Evolutionary conservation across 2,888 invertebrate species (phyloP), one percentile per base, ranked within the genome.

Genomic region (Andrena marginata): DNA sequence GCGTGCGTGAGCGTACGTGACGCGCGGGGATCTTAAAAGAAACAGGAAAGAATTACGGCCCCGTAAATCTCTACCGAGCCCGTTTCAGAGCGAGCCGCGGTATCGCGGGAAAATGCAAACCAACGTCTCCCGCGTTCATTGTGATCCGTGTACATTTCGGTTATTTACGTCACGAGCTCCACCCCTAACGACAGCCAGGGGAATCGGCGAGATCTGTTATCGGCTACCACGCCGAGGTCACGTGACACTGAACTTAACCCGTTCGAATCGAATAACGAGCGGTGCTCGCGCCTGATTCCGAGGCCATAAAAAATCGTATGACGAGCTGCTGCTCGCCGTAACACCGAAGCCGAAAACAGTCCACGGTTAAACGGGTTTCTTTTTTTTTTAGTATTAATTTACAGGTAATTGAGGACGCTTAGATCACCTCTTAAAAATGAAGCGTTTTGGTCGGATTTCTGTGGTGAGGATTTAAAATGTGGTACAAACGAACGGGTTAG

Each of bases 21-120:
- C 48, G 29, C 62, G 23, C 23, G 33, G 26, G 79, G 35, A 73
- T 72, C 76, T 84, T 69, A 74, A 74, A 74, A 80, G 84, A 70
- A 84, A 56, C 71, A 60, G 84, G 73, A 70, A 80, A 80, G 77
- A 84, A 84, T 84, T 84, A 84, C 84, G 76, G 49, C 84, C 79
- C 73, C 76, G 75, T 84, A 84, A 79, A 83, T 79, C 84, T 76
- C 71, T 49, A 54, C 54, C 33, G 49, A 56, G 48, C 56, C 84
- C 68, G 62, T 83, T 72, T 64, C 72, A 84, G 68, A 76, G 69
- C 72, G 67, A 74, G 77, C 69, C 67, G 67, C 70, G 23, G 62
- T 67, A 62, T 59, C 54, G 68, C 56, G 63, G 62, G 73, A 70
- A 77, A 83, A 76, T 78, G 74, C 77, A 74, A 70, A 71, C 23